phyloP scores from a whole-genome alignment of 2,888 invertebrate genomes.

The Phalangium opilio region DNA sequence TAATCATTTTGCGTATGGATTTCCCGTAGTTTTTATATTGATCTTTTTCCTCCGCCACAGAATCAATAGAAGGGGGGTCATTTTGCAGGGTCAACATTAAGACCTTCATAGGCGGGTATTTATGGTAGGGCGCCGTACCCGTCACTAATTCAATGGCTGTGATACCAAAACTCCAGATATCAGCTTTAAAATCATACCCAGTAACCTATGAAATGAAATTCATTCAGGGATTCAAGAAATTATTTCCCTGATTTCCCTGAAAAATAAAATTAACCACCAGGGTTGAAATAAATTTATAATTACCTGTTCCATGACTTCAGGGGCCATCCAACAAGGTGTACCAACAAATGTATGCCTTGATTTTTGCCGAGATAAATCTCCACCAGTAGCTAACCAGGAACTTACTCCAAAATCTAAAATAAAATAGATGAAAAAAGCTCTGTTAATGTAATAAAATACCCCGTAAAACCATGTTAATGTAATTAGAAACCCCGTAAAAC shows the following conservation, averaged over 20 bases:
- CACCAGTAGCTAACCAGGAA: constrained; percentile 88
- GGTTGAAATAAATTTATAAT: too few relatives aligned
- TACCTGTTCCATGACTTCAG: constrained; percentile 97
- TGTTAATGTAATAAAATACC: background rate
- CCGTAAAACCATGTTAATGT: too few relatives aligned
- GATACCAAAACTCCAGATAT: constrained; percentile 85
- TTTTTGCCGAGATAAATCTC: constrained; percentile 83
- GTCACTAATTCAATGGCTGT: constrained; percentile 98
- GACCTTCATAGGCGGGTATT: constrained; percentile 94
- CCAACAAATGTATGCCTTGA: constrained; percentile 96
- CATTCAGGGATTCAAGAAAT: too few relatives aligned
- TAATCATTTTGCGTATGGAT: constrained; percentile 90
- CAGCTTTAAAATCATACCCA: constrained; percentile 96
- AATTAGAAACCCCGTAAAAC: too few relatives aligned
- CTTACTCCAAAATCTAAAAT: constrained; percentile 83
- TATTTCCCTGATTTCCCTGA: too few relatives aligned
- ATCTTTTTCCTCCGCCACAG: constrained; percentile 86
- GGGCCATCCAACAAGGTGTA: constrained; percentile 99
- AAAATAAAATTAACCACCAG: too few relatives aligned
- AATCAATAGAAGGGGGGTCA: constrained; percentile 91
- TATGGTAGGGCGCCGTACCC: constrained; percentile 95
- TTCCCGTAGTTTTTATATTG: constrained; percentile 97
- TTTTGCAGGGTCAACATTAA: constrained; percentile 95
- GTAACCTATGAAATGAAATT: constrained; percentile 48
- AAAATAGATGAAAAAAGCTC: background rate